Percentiles rank a stretch among this genome's conserved stretches.
phyloP scores from a whole-genome alignment of 2,113 vertebrate genomes.

The Cyanoderma ruficeps region DNA sequence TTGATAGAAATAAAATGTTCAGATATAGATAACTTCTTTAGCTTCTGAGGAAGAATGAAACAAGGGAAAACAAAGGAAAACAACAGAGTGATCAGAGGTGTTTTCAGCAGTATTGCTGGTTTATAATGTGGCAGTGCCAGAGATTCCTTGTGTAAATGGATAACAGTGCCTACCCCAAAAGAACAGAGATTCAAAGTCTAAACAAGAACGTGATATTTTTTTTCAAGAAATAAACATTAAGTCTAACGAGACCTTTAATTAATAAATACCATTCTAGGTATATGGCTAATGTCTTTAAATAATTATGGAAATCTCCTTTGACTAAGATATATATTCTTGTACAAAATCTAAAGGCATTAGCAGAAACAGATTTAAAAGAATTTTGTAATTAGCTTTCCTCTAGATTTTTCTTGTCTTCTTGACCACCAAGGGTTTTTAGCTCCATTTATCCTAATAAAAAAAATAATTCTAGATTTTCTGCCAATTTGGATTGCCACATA shows the following conservation, averaged over 20 bases:
- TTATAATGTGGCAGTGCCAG: neutral
- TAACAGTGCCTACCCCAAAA: neutral
- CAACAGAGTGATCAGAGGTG: neutral
- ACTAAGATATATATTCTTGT: neutral
- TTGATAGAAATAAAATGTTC: neutral
- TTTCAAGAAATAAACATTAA: neutral
- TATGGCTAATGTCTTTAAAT: neutral
- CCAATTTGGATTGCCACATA: slow-evolving; percentile 16
- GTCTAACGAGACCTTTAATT: neutral
- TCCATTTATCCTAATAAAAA: slow-evolving; percentile 31
- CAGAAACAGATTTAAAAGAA: neutral
- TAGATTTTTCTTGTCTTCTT: slow-evolving; percentile 18
- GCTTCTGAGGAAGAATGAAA: neutral
- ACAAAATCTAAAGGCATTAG: neutral
- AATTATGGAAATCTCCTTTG: neutral
- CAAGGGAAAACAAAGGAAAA: neutral
- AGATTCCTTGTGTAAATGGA: neutral
- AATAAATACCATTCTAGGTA: neutral
- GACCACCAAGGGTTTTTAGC: neutral
- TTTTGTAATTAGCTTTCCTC: neutral
- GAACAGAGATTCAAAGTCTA: neutral
- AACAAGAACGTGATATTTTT: neutral
- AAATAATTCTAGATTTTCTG: slow-evolving; percentile 3
- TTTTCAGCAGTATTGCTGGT: neutral
- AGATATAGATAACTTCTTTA: neutral